Conservation (phyloP, 64 coral and sea anemone species). For the Pocillopora verrucosa region DNA sequence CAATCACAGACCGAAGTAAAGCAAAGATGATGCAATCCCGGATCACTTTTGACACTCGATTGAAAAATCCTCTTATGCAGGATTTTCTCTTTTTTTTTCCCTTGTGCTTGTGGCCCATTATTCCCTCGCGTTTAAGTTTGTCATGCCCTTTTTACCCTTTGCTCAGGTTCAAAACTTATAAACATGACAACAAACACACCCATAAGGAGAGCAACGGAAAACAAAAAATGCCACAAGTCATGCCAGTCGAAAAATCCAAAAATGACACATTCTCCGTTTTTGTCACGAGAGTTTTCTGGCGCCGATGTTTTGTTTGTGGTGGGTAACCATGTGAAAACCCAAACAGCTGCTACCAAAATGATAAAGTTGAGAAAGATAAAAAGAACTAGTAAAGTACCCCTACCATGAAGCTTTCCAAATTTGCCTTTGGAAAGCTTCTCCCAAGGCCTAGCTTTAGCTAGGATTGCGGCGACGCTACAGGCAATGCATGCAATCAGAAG, state of each 20-base stretch:
- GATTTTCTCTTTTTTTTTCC: background rate
- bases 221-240: constrained; percentile 14
- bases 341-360: background rate
- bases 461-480: background rate
- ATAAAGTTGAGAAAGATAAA: background rate
- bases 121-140: too few relatives aligned
- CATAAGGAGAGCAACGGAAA: constrained; percentile 5
- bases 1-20: too few relatives aligned
- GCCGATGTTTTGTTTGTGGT: background rate
- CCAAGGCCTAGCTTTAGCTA: background rate
- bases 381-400: background rate
- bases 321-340: background rate
- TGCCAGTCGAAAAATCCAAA: constrained; percentile 5
- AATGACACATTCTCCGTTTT: background rate
- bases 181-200: constrained; percentile 2
- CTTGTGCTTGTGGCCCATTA: too few relatives aligned
- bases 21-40: too few relatives aligned
- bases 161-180: background rate
- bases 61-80: too few relatives aligned
- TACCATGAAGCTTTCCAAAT: too few relatives aligned
- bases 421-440: background rate
- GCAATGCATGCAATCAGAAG: constrained; percentile 1
- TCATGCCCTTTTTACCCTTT: too few relatives aligned
- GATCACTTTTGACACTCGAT: too few relatives aligned
- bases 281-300: background rate